Evolutionary conservation across 2,113 vertebrate genomes (phyloP).

Genomic region (Actenoides lindsayi): DNA sequence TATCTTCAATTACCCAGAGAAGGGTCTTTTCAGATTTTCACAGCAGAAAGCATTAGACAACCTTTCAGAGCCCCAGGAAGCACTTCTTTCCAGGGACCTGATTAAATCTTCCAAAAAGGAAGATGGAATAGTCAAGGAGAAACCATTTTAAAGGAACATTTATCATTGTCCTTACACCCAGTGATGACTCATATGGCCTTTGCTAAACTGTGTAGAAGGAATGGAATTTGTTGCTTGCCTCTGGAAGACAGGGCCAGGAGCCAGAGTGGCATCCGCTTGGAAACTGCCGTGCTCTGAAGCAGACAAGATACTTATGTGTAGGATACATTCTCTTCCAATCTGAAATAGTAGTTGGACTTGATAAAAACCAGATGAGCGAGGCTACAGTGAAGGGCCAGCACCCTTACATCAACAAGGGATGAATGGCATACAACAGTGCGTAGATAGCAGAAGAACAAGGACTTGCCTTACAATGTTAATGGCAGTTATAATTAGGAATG

Average conservation of each 20-base stretch:
- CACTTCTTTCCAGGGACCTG: background rate
- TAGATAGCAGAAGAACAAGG: background rate
- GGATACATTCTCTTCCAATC: background rate
- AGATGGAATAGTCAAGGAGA: background rate
- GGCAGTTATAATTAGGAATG: background rate
- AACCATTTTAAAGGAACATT: background rate
- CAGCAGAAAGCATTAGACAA: background rate
- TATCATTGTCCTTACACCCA: background rate
- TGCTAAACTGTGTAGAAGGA: background rate
- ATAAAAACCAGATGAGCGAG: background rate
- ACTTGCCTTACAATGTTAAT: background rate
- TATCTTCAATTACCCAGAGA: background rate
- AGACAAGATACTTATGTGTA: background rate
- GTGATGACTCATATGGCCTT: background rate
- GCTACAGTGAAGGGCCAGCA: background rate
- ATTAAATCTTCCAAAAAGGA: background rate
- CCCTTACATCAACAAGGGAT: background rate
- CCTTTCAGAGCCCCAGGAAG: background rate
- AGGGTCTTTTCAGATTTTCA: background rate
- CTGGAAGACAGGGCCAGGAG: background rate
- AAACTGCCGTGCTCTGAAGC: background rate
- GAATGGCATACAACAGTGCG: background rate
- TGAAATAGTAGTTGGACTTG: background rate
- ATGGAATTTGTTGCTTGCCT: background rate
- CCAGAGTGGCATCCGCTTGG: background rate